Conservation (phyloP, 2,113 vertebrate species). For the Oreotragus oreotragus region DNA sequence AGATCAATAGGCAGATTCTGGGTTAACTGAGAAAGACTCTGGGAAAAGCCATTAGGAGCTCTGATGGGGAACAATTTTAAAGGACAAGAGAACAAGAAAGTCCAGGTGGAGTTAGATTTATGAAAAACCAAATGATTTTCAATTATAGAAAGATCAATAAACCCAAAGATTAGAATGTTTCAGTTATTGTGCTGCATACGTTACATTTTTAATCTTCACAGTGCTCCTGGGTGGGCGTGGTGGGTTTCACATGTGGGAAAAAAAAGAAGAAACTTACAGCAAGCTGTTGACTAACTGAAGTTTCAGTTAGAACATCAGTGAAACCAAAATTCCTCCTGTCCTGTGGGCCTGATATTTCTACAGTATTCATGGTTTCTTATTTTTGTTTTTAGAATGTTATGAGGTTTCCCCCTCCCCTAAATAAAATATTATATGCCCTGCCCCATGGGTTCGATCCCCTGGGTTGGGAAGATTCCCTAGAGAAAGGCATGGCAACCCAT, state of each 20-base stretch:
- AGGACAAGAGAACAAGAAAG: background rate
- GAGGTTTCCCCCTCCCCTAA: background rate
- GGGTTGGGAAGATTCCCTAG: background rate
- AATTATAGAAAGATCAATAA: background rate
- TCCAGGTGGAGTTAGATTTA: background rate
- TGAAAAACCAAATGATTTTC: background rate
- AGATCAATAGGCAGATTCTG: background rate
- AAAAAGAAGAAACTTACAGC: background rate
- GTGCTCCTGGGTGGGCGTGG: fast-evolving
- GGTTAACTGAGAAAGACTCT: background rate
- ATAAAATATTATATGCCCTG: background rate
- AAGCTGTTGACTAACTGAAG: background rate
- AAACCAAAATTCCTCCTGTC: background rate
- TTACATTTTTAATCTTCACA: background rate
- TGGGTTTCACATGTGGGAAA: too few species aligned
- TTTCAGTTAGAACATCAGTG: background rate
- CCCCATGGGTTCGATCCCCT: background rate
- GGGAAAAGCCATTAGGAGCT: background rate
- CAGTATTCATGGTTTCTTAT: background rate
- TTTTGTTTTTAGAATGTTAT: background rate
- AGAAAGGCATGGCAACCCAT: background rate
- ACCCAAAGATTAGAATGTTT: background rate
- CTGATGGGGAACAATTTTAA: background rate
- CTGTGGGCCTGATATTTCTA: background rate
- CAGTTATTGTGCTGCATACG: background rate